Evolutionary conservation across 2,888 invertebrate genomes (phyloP).

Genomic region (Marronus borbonicus): DNA sequence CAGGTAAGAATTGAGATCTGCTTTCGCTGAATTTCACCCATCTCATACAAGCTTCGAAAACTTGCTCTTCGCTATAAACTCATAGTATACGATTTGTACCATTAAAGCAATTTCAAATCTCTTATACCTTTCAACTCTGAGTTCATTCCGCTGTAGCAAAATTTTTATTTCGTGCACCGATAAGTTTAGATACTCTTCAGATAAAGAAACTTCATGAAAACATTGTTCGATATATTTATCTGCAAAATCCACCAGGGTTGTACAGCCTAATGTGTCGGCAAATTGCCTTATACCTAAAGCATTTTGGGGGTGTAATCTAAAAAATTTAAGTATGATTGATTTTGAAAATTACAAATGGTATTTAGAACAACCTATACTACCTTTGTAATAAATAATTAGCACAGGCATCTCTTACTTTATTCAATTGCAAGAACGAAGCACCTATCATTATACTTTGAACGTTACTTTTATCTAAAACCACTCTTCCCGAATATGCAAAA

Average conservation of each 20-base stretch:
- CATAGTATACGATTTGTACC: constrained; percentile 2
- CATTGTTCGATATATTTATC: constrained; percentile 86
- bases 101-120: constrained; percentile 8
- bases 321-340: constrained; percentile 55
- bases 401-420: constrained; percentile 87
- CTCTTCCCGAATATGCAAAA: constrained; percentile 87
- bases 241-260: constrained; percentile 79
- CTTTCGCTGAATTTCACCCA: constrained; percentile 82
- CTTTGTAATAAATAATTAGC: constrained; percentile 84
- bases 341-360: neutral
- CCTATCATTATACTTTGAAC: constrained; percentile 90
- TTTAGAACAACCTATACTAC: constrained; percentile 64
- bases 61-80: constrained; percentile 79
- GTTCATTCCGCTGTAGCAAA: constrained; percentile 82
- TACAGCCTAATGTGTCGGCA: constrained; percentile 84
- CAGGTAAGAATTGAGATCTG: constrained; percentile 76
- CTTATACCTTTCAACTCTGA: constrained; percentile 77
- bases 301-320: constrained; percentile 84
- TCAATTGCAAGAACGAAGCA: constrained; percentile 86
- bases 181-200: constrained; percentile 83
- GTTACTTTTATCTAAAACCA: constrained; percentile 84
- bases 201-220: constrained; percentile 83
- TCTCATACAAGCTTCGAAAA: constrained; percentile 87
- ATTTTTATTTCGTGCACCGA: constrained; percentile 77
- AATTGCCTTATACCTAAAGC: constrained; percentile 86